phyloP scores from a whole-genome alignment of 2,888 invertebrate species.

The Oligia fasciuncula region DNA sequence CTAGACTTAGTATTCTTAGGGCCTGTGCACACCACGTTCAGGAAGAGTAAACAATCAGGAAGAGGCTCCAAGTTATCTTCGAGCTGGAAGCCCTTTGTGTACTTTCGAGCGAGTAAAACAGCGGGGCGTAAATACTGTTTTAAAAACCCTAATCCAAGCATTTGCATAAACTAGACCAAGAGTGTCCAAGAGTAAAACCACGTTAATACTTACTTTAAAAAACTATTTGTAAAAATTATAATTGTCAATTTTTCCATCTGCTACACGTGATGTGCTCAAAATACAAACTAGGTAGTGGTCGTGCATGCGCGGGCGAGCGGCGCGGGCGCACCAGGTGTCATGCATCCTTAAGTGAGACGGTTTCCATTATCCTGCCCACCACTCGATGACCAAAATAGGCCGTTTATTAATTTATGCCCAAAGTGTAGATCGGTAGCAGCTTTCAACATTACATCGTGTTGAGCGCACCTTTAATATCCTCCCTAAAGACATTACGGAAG shows the following conservation, averaged over 20 bases:
- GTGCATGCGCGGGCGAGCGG: constrained; percentile 1
- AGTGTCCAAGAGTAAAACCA: background rate
- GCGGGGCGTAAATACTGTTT: background rate
- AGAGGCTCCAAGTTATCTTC: background rate
- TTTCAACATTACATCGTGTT: constrained; percentile 30
- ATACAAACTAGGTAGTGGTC: constrained; percentile 34
- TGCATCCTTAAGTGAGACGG: constrained; percentile 45
- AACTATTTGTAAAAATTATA: constrained; percentile 10
- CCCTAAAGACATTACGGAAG: constrained; percentile 31
- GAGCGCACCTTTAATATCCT: constrained; percentile 43
- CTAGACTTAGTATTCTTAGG: background rate
- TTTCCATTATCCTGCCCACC: constrained; percentile 48
- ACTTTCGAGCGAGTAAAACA: background rate
- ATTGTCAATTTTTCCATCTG: constrained; percentile 45
- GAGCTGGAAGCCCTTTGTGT: background rate
- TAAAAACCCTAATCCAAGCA: background rate
- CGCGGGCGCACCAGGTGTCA: constrained; percentile 44
- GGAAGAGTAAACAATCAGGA: background rate
- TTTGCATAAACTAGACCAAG: background rate
- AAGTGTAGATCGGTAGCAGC: constrained; percentile 50
- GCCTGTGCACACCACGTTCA: too few relatives aligned
- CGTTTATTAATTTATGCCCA: constrained; percentile 44
- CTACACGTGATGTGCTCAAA: constrained; percentile 38
- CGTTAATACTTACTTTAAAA: background rate
- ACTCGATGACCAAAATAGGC: constrained; percentile 52